Percentiles rank a stretch among this genome's conserved stretches.
Evolutionary conservation across 2,888 invertebrate genomes (phyloP).

Genomic region (Drosophila koepferae): DNA sequence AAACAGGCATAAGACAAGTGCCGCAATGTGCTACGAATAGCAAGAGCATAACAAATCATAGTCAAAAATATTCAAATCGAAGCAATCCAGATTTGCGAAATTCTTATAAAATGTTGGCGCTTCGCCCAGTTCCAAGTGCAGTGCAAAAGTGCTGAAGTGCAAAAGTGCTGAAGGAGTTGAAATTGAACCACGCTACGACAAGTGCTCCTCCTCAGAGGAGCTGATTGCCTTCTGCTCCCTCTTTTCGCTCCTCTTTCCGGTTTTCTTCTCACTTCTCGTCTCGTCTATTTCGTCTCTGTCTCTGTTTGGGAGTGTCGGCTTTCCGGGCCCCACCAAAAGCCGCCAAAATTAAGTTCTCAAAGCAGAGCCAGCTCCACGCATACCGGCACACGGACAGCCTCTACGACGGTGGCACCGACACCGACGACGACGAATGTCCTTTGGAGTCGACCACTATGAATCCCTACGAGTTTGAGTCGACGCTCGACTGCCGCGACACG

Average conservation of each 20-base stretch:
- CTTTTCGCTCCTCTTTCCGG: constrained; percentile 9
- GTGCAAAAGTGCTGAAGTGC: constrained; percentile 36
- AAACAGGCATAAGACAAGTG: constrained; percentile 24
- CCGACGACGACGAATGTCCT: constrained; percentile 85
- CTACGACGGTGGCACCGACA: constrained; percentile 84
- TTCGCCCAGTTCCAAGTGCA: constrained; percentile 23
- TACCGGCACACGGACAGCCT: constrained; percentile 84
- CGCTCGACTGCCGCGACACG: constrained; percentile 85
- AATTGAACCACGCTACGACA: background rate
- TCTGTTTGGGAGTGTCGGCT: constrained; percentile 56
- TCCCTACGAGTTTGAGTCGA: constrained; percentile 85
- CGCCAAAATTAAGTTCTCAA: constrained; percentile 85
- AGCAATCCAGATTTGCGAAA: constrained; percentile 7
- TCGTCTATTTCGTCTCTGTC: constrained; percentile 48
- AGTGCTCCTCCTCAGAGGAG: constrained; percentile 1
- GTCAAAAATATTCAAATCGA: constrained; percentile 1
- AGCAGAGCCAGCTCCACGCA: constrained; percentile 83
- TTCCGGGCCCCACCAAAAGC: constrained; percentile 68
- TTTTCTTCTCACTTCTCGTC: constrained; percentile 22
- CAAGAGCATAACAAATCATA: constrained; percentile 14
- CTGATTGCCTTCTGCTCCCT: constrained; percentile 15
- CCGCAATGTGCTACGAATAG: constrained; percentile 36
- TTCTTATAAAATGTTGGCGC: constrained; percentile 30
- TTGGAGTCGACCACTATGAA: constrained; percentile 84
- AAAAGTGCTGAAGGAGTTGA: constrained; percentile 17